A percentile compares a stretch with the other conserved stretches of the same genome.
These are phyloP conservation scores for Acanthis flammea DNA, from an alignment of 2,797 vertebrate species.

Conservation along the genomic window DNA sequence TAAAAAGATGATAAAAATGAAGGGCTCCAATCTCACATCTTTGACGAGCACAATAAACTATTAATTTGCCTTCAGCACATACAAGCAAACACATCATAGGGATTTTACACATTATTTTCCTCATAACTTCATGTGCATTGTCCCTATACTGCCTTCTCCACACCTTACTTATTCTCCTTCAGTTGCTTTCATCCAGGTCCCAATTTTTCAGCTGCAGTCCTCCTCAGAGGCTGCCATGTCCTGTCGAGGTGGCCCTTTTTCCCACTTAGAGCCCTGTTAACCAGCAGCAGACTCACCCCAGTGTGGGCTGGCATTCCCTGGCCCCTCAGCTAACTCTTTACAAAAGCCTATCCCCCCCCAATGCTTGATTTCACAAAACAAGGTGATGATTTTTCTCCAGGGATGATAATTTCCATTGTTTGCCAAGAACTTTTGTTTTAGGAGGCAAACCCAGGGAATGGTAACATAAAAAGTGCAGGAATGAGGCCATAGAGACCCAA, in stretches of 20 bases:
- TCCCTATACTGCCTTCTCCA: not conserved
- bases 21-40: not conserved
- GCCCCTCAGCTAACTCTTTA: not conserved
- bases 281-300: not conserved
- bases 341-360: not conserved
- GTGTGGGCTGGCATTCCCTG: not conserved
- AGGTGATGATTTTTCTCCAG: not conserved
- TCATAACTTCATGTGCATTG: not conserved
- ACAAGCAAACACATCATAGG: fast-evolving
- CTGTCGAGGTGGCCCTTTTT: not conserved
- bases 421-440: not conserved
- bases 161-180: not conserved
- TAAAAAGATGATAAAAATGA: not conserved
- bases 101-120: not conserved
- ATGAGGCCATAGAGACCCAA: not conserved
- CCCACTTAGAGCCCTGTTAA: not conserved
- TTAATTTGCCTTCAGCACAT: not conserved
- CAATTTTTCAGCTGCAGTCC: not conserved
- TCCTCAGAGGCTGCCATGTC: not conserved
- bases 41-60: not conserved
- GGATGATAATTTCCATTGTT: not conserved
- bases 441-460: not conserved
- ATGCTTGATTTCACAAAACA: not conserved
- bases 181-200: not conserved
- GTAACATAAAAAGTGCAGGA: not conserved